Percentiles rank a stretch among this genome's conserved stretches.
Evolutionary conservation across 2,113 vertebrate species (phyloP).

Genomic region (Gambusia holbrooki): DNA sequence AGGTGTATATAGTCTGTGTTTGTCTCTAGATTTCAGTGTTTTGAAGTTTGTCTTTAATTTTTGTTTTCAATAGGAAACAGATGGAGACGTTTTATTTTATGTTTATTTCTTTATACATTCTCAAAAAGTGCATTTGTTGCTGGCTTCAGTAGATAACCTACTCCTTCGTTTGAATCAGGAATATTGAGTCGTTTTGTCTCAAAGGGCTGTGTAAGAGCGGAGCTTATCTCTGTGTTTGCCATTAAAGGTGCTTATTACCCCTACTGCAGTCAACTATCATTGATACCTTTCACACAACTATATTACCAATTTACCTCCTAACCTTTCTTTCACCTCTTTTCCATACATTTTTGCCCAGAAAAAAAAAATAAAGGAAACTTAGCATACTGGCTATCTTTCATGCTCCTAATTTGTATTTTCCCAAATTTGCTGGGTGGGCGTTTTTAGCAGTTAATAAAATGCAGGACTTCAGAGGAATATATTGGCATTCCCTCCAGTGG

Average conservation of each 20-base stretch:
- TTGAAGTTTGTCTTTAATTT: neutral
- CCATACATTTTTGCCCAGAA: neutral
- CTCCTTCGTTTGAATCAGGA: constrained; percentile 49
- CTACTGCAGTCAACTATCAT: constrained; percentile 41
- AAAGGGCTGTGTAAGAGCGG: constrained; percentile 47
- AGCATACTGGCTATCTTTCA: neutral
- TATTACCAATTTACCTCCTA: constrained; percentile 21
- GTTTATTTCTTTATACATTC: neutral
- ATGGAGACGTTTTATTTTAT: constrained; percentile 2
- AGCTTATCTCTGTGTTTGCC: constrained; percentile 65
- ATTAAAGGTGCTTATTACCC: constrained; percentile 62
- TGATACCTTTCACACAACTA: constrained; percentile 60
- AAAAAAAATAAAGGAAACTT: neutral
- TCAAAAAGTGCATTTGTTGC: constrained; percentile 14
- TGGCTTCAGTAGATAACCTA: constrained; percentile 49
- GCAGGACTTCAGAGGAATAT: constrained; percentile 1
- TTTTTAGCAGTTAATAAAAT: constrained; percentile 31
- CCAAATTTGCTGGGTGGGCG: neutral
- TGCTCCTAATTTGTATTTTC: constrained; percentile 6
- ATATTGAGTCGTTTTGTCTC: constrained; percentile 77
- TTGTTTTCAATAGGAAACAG: constrained; percentile 9
- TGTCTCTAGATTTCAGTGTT: no score
- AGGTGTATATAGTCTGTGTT: neutral
- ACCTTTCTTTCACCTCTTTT: neutral
- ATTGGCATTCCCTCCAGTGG: neutral